These are phyloP conservation scores for Meloidogyne exigua DNA, from an alignment of 1,140 invertebrate genomes.

Conservation along the genomic window DNA sequence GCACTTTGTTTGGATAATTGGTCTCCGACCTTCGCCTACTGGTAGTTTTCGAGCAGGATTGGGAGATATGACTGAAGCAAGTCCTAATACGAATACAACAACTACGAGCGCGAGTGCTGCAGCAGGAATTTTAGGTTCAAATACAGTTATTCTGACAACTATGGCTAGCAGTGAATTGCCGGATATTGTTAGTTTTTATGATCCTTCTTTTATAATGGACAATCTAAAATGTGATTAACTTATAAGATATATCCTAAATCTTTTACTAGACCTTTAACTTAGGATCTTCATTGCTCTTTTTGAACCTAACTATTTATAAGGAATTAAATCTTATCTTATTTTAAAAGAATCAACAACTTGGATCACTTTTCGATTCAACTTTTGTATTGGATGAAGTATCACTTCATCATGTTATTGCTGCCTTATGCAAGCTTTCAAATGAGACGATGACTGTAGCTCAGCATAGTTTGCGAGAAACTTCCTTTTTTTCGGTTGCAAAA, in stretches of 20 bases:
- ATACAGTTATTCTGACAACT: slow-evolving; percentile 88
- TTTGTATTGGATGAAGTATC: slow-evolving; percentile 80
- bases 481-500: slow-evolving; percentile 93
- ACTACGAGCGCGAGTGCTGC: slow-evolving; percentile 69
- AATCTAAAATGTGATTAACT: not conserved
- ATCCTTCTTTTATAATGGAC: not conserved
- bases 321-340: not conserved
- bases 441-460: slow-evolving; percentile 79
- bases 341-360: slow-evolving; percentile 67
- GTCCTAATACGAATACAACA: slow-evolving; percentile 38
- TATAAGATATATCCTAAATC: not conserved
- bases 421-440: slow-evolving; percentile 88
- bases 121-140: slow-evolving; percentile 5
- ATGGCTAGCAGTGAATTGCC: slow-evolving; percentile 92
- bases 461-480: slow-evolving; percentile 75
- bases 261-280: no score
- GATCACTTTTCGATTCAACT: slow-evolving; percentile 53
- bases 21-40: slow-evolving; percentile 72
- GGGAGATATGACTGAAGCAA: slow-evolving; percentile 25
- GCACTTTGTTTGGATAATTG: slow-evolving; percentile 96
- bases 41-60: slow-evolving; percentile 45
- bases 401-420: slow-evolving; percentile 91
- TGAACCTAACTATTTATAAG: no score
- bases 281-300: no score
- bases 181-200: slow-evolving; percentile 64